Evolutionary conservation across 2,113 vertebrate genomes (phyloP).

Genomic region (Cebus imitator): DNA sequence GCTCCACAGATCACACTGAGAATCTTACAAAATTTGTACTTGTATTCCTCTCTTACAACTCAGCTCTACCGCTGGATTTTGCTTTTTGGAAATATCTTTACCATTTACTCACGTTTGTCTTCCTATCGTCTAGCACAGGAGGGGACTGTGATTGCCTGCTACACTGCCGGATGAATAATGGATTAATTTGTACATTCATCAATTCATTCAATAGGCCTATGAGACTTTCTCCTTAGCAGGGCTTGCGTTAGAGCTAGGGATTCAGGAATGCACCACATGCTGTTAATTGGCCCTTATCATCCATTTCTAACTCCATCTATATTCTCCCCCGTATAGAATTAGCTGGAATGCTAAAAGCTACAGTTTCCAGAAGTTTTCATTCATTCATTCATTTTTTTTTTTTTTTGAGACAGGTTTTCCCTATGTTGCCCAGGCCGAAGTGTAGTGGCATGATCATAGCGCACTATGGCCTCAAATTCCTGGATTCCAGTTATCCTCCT

Average conservation of each 20-base stretch:
- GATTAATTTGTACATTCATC: neutral
- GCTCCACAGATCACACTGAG: neutral
- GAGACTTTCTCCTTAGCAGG: neutral
- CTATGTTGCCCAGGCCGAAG: neutral
- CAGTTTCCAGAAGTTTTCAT: neutral
- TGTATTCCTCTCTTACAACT: neutral
- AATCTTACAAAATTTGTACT: neutral
- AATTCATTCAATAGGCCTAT: neutral
- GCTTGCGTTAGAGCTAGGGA: neutral
- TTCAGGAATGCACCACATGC: neutral
- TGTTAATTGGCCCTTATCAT: neutral
- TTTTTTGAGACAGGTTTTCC: neutral
- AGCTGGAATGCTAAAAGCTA: neutral
- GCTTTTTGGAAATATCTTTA: neutral
- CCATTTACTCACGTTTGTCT: neutral
- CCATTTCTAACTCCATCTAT: neutral
- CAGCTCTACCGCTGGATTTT: neutral
- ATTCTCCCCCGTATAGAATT: neutral
- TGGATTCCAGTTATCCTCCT: neutral
- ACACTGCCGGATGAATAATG: neutral
- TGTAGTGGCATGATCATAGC: neutral
- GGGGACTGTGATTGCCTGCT: neutral
- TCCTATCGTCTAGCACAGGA: neutral
- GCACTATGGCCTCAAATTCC: neutral
- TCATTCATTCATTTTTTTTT: neutral